Base-by-base conservation (phyloP, 1,140 invertebrate species). In the Sminthurides bifidus region DNA sequence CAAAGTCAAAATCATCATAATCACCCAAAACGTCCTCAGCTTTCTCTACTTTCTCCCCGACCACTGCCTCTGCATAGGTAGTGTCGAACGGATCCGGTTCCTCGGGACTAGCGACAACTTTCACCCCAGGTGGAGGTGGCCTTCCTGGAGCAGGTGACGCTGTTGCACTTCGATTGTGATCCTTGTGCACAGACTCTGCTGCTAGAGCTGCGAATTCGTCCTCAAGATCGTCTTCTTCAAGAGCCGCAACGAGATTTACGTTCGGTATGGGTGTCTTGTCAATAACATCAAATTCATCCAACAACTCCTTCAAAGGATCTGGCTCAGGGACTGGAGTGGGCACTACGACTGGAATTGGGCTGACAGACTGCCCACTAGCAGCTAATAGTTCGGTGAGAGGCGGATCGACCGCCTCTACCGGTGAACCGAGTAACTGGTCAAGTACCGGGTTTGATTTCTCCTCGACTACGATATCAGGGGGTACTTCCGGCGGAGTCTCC, bases 41-140 rank as follows among this genome's bases (percentile, higher is more conserved):
- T 44, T 52, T 48, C 21, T 81, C 78, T 17, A 72, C 72, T 68
- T 80, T 79, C 24, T 38, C 44, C 24, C 27, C 46, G 48, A 85
- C 69, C 37, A 87, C 76, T 65, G 82, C 83, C 35, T 85, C 82
- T 0, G 82, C 85, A 72, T 87, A 87, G 45, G 81, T 79, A 12
- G 87, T 90, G 67, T 91, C 87, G 66, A 90, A 90, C 0, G 86
- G 86, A 78, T 89, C 86, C 54, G 76, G 74, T 33, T 64, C 65
- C 30, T 37, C 23, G 50, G 37, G 15, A 30, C 5, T 5, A 17
- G 6, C 29, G 3, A 24, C 19, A 30, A 10, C 37, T 26, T 53
- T 54, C 10, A 51, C 38, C 29, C 60, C 58, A 5, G 50, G 60
- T 44, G 40, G 38, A 3, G 57, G 33, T 48, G 31, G 19, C 37